phyloP scores from a whole-genome alignment of 2,113 vertebrate genomes.

The Semicossyphus pulcher region DNA sequence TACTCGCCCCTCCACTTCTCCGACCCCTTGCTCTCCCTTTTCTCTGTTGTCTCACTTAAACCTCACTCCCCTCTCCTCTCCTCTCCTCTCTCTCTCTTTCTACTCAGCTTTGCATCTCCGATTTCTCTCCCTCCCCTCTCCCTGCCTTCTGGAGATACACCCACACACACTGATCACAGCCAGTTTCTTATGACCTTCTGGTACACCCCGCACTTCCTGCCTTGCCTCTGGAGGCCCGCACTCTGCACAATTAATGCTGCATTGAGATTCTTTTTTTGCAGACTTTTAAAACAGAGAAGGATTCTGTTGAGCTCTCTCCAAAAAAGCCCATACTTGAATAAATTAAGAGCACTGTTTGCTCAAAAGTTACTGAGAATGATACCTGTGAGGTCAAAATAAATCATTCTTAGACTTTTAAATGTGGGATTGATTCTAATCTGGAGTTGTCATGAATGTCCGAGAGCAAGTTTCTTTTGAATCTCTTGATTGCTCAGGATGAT shows the following conservation, averaged over 20 bases:
- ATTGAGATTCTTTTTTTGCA: conserved; percentile 3
- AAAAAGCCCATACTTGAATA: neutral
- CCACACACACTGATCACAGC: conserved; percentile 43
- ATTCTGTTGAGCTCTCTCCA: neutral
- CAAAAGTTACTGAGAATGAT: too few relatives aligned
- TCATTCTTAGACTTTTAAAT: too few relatives aligned
- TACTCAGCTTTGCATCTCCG: conserved; percentile 15
- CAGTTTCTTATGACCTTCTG: conserved; percentile 68
- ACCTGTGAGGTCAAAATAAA: too few relatives aligned
- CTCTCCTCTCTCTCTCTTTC: conserved; percentile 43
- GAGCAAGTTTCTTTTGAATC: neutral
- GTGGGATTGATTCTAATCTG: neutral
- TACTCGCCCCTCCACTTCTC: neutral
- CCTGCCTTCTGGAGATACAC: conserved; percentile 46
- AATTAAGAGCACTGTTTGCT: too few relatives aligned
- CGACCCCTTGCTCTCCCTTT: neutral
- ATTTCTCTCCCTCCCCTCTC: conserved; percentile 22
- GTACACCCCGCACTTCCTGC: conserved; percentile 65
- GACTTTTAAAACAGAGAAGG: conserved; percentile 14
- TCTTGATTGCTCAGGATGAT: neutral
- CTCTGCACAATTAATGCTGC: conserved; percentile 46
- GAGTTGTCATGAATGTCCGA: neutral
- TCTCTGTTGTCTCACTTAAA: neutral
- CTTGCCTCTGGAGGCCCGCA: conserved; percentile 37
- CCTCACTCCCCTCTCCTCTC: conserved; percentile 7